Conservation (phyloP, 2,797 vertebrate species). For the Megaceryle alcyon region DNA sequence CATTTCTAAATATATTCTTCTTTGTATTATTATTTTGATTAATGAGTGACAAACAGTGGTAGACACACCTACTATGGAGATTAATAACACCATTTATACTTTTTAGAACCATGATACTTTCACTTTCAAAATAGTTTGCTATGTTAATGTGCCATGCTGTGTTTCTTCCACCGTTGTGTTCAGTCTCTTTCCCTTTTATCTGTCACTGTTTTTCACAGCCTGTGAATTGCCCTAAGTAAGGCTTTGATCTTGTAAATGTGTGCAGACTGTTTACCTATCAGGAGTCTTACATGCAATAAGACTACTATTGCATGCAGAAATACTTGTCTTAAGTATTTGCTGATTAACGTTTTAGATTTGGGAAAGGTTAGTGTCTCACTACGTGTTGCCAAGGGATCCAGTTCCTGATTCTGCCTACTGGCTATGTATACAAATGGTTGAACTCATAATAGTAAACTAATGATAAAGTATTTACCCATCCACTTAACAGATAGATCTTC, state of each 20-base stretch:
- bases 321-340: not conserved
- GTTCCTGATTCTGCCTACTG: not conserved
- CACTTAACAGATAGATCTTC: not conserved
- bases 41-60: not conserved
- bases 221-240: not conserved
- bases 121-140: not conserved
- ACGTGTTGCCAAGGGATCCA: not conserved
- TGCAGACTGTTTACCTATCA: not conserved
- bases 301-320: not conserved
- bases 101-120: not conserved
- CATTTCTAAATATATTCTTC: not conserved
- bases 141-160: not conserved
- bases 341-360: not conserved
- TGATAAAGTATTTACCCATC: not conserved
- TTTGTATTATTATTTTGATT: not conserved
- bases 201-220: not conserved
- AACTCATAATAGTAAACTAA: not conserved
- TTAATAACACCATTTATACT: not conserved
- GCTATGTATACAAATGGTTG: not conserved
- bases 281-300: not conserved
- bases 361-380: not conserved
- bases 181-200: not conserved
- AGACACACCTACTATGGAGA: not conserved
- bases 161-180: not conserved
- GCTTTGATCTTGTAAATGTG: conserved; percentile 23